Conservation (phyloP, 1,140 invertebrate species). For the Temnothorax curvispinosus region DNA sequence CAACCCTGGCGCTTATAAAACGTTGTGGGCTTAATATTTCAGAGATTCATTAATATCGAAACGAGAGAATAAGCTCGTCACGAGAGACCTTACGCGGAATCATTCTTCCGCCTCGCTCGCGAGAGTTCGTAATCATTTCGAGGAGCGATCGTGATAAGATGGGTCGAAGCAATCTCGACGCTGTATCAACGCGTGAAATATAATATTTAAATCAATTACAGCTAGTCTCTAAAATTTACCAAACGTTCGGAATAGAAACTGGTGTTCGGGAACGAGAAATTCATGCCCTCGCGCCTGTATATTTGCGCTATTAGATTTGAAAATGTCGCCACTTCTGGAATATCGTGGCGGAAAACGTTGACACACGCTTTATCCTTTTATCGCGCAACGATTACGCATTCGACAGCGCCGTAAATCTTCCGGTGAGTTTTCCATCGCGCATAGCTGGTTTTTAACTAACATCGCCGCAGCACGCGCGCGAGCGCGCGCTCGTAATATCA, state of each 20-base stretch:
- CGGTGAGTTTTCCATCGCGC: constrained; percentile 40
- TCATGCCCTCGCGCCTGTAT: background rate
- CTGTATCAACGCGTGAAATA: background rate
- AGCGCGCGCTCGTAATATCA: constrained; percentile 42
- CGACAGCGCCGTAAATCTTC: constrained; percentile 47
- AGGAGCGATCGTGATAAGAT: constrained; percentile 24
- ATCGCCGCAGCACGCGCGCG: constrained; percentile 10
- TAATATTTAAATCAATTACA: constrained; percentile 3
- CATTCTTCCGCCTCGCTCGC: constrained; percentile 16
- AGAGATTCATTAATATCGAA: constrained; percentile 78
- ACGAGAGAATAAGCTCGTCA: constrained; percentile 60
- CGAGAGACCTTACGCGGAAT: constrained; percentile 31
- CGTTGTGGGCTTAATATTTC: constrained; percentile 77
- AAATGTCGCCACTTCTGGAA: background rate
- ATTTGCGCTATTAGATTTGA: background rate
- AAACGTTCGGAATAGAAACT: background rate
- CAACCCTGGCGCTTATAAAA: constrained; percentile 77
- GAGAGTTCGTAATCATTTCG: constrained; percentile 26
- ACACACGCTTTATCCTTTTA: background rate
- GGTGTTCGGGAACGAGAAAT: too few species aligned
- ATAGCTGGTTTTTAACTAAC: constrained; percentile 43
- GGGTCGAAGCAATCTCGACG: background rate
- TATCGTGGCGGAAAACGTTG: background rate
- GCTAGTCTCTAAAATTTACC: background rate
- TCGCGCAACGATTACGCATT: constrained; percentile 29